Percentiles rank a stretch among this genome's conserved stretches.
Conservation (phyloP, 2,113 vertebrate species). For the Chamaea fasciata region DNA sequence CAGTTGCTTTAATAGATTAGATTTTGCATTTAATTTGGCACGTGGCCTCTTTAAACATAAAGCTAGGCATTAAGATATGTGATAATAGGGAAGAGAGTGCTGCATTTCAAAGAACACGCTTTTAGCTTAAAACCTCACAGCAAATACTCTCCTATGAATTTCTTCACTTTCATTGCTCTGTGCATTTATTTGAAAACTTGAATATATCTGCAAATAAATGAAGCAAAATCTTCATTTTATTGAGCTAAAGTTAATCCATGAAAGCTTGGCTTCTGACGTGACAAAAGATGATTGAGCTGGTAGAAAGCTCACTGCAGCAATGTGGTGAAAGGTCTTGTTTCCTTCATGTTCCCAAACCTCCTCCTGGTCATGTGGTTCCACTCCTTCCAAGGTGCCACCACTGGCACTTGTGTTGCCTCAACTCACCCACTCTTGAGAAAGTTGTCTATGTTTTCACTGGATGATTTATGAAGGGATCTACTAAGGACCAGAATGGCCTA, state of each 20-base stretch:
- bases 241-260: not conserved
- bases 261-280: not conserved
- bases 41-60: not conserved
- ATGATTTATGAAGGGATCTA: not conserved
- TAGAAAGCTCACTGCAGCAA: not conserved
- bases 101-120: not conserved
- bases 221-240: not conserved
- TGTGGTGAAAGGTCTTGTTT: not conserved
- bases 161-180: not conserved
- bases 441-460: not conserved
- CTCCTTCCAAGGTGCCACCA: not conserved
- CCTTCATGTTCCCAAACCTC: not conserved
- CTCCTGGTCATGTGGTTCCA: not conserved
- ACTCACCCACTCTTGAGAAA: not conserved
- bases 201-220: not conserved
- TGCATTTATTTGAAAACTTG: not conserved
- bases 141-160: not conserved
- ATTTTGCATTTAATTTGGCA: constrained; percentile 25
- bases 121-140: not conserved
- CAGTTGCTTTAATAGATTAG: not conserved
- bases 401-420: not conserved
- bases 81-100: not conserved
- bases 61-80: not conserved
- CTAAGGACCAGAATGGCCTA: not conserved
- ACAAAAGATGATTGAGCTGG: not conserved